Base-by-base conservation (phyloP, 2,113 vertebrate genomes). In the Gasterosteus aculeatus region DNA sequence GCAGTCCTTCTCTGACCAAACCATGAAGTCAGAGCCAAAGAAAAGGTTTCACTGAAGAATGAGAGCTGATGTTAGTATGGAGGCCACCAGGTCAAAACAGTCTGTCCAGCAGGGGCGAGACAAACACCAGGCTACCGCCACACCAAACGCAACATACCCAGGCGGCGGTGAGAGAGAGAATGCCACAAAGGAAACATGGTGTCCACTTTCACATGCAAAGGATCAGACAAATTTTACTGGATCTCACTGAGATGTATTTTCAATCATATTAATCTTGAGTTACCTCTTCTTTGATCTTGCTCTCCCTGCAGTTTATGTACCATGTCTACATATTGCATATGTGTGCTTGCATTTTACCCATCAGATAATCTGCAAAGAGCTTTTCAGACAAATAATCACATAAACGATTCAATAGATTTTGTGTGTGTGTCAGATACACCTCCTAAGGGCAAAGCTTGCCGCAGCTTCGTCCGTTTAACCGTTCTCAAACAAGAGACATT, bases 401-500 rank as follows among this genome's bases (percentile, higher is more conserved):
- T 46, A 56, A 19, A 62, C 31, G 19, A 14, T 46, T 69, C 5
- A n/a, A 39, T 41, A n/a, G 18, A 47, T 46, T 33, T 39, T 11
- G 10, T 58, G 41, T 33, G 5, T 67, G 10, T 65, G 29, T 9
- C 67, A 92, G 90, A 62, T 51, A 57, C 75, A 51, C 59, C 74
- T 57, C 26, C 69, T 26, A 86, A 93, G 26, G 67, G 64, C 57
- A 92, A 77, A 72, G 35, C 72, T 54, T 46, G 65, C 2, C 66
- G 67, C 60, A 87, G 67, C 72, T 72, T 57, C 56, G 14, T 77
- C 58, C 82, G 38, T 54, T 46, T 46, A 10, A 82, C 87, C 10
- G 46, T 22, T 6, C 75, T 92, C 2, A 79, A 93, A 69, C 83
- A 87, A 3, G 92, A 94, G 70, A 93, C 71, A 68, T 77, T 96